Evolutionary conservation across 2,888 invertebrate genomes (phyloP).

Genomic region (Aleiodes leptofemur): DNA sequence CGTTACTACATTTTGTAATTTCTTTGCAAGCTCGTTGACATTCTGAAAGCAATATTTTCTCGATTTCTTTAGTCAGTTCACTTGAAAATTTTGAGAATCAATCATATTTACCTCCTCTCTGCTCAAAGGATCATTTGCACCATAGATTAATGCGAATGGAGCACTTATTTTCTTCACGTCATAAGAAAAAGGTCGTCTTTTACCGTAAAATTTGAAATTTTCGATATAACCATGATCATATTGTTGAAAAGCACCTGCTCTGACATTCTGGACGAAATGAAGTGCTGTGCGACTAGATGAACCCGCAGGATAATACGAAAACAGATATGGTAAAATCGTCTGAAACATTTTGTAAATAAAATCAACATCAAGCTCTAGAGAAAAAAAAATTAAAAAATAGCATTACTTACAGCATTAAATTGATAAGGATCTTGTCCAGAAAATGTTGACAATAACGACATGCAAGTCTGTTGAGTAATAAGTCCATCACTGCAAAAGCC

Average conservation of each 20-base stretch:
- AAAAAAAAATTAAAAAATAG: background rate
- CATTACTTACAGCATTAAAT: conserved; percentile 50
- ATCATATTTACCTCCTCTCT: conserved; percentile 43
- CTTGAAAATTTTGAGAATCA: background rate
- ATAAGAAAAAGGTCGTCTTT: conserved; percentile 53
- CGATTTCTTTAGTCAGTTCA: conserved; percentile 5
- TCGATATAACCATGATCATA: conserved; percentile 55
- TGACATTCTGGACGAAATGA: conserved; percentile 49
- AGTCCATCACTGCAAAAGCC: conserved; percentile 47
- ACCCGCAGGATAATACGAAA: conserved; percentile 51
- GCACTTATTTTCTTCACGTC: conserved; percentile 56
- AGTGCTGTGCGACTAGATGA: conserved; percentile 36
- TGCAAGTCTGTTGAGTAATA: conserved; percentile 42
- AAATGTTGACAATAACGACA: conserved; percentile 31
- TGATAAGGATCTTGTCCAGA: conserved; percentile 50
- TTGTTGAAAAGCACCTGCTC: conserved; percentile 45
- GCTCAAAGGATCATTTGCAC: conserved; percentile 54
- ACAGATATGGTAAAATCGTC: conserved; percentile 48
- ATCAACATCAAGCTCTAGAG: background rate
- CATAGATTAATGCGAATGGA: conserved; percentile 59
- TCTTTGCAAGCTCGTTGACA: conserved; percentile 47
- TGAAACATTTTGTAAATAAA: conserved; percentile 24
- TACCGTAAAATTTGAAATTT: conserved; percentile 53
- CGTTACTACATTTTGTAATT: conserved; percentile 52
- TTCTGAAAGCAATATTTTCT: conserved; percentile 50